Conservation (phyloP, 2,113 vertebrate genomes). For the Anhinga anhinga region DNA sequence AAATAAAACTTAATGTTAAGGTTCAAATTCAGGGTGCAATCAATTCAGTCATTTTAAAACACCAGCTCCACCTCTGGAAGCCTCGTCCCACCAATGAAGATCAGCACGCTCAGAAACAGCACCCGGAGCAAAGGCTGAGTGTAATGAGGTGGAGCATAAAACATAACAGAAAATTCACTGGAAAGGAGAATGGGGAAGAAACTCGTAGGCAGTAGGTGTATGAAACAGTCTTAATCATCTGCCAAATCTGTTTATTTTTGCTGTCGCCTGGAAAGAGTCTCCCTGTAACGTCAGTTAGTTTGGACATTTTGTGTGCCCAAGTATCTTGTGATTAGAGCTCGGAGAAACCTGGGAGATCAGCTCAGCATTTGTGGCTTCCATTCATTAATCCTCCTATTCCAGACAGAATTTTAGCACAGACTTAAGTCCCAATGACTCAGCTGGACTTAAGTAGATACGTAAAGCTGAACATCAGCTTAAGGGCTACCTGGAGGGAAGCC, state of each 20-base stretch:
- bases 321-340: neutral
- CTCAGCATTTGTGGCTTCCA: neutral
- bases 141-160: neutral
- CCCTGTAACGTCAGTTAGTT: neutral
- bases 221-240: neutral
- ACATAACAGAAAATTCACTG: neutral
- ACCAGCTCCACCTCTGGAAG: neutral
- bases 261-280: neutral
- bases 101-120: neutral
- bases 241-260: neutral
- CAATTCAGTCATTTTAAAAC: neutral
- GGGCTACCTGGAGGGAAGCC: neutral
- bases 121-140: neutral
- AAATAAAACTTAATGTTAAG: neutral
- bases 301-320: neutral
- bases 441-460: neutral
- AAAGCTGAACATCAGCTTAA: neutral
- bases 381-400: neutral
- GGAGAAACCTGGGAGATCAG: neutral
- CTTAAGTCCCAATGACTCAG: neutral
- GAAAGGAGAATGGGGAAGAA: neutral
- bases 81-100: neutral
- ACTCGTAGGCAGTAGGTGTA: accelerated
- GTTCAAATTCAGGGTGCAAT: neutral
- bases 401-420: neutral